Evolutionary conservation across 2,113 vertebrate genomes (phyloP), one percentile per base, ranked within the genome.

Genomic region (Hystrix brachyura): DNA sequence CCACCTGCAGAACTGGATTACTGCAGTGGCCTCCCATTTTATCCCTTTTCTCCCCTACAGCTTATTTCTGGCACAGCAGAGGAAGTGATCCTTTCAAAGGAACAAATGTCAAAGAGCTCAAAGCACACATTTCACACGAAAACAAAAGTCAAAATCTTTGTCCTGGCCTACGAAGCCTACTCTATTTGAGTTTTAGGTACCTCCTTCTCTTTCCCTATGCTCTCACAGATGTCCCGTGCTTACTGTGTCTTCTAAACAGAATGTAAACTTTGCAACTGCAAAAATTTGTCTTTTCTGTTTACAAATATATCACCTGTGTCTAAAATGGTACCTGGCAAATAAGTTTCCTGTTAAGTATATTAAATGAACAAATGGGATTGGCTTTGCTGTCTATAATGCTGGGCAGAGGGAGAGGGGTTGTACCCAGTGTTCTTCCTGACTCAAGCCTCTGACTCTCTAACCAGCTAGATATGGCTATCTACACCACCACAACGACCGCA

Each of bases 31-130:
- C n/a, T 89, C 72, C 71, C 27, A 51, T 57, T 5, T 80, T 38
- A 87, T 12, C 69, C 23, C 23, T 46, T 65, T 74, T 46, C 29
- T 13, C 34, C 72, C 34, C 64, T 29, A 4, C 1, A 4, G 82
- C 34, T 94, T 59, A 80, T 53, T 80, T 72, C 72, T 6, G 46
- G 51, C 74, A 79, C 34, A 69, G 67, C 15, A 23, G 34, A 53
- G 25, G 48, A 51, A 29, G 34, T 11, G 19, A 95, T 69, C 14
- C 72, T 88, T 90, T 90, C 87, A 81, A 82, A 91, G 87, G 29
- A 71, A 55, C 29, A 80, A 62, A 12, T 46, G 67, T 3, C 78
- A 59, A 27, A 94, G 15, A 78, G 34, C 7, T 59, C 43, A 79
- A 67, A 72, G 84, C 59, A 72, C 11, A 76, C 27, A 57, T 32